phyloP scores from a whole-genome alignment of 2,797 vertebrate genomes.

The Megaceryle alcyon region DNA sequence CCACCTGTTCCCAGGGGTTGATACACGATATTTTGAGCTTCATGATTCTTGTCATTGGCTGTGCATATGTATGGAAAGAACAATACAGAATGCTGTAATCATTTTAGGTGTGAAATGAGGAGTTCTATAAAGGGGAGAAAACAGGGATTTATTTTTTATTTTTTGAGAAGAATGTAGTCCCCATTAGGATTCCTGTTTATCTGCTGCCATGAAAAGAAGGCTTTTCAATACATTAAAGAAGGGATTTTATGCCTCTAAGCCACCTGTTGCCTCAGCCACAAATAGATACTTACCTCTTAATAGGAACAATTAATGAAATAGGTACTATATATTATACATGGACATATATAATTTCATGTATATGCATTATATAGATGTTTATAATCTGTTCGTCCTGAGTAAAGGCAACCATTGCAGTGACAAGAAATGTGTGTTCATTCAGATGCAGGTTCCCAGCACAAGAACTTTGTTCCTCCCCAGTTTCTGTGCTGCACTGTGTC shows the following conservation, averaged over 20 bases:
- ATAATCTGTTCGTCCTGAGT: background rate
- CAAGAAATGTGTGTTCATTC: background rate
- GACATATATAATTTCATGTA: background rate
- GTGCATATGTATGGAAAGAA: constrained; percentile 5
- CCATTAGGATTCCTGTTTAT: constrained; percentile 4
- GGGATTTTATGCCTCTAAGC: background rate
- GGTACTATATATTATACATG: background rate
- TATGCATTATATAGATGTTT: background rate
- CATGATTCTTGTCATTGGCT: constrained; percentile 8
- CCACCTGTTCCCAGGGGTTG: constrained; percentile 70
- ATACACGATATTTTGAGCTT: constrained; percentile 53
- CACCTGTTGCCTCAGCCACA: constrained; percentile 39
- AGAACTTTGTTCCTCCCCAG: background rate
- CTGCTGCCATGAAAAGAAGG: constrained; percentile 5
- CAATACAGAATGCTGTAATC: constrained; percentile 23
- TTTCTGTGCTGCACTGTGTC: background rate
- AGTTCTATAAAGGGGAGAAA: background rate
- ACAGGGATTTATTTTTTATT: background rate
- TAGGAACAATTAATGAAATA: background rate
- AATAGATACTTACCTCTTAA: background rate
- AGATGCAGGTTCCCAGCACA: background rate
- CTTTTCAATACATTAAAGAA: constrained; percentile 34
- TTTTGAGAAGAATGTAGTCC: background rate
- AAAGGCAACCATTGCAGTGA: background rate
- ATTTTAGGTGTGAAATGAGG: constrained; percentile 37